Evolutionary conservation across 2,113 vertebrate species (phyloP).

Genomic region (Spermophilus dauricus): DNA sequence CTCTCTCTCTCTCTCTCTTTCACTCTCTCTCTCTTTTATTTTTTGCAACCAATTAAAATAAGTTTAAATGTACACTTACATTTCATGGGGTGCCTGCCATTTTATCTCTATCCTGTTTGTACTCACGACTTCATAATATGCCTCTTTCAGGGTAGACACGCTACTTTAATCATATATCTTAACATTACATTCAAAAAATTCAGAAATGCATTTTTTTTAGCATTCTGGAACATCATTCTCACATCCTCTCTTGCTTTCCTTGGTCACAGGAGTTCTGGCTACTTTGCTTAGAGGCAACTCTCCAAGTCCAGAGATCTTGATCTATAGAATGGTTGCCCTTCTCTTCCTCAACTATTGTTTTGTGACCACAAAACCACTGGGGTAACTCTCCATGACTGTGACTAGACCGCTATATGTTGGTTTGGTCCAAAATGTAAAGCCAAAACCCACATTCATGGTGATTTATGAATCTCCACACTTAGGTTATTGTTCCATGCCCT

Average conservation of each 20-base stretch:
- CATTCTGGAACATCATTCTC: background rate
- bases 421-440: background rate
- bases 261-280: background rate
- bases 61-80: constrained; percentile 51
- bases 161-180: background rate
- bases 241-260: background rate
- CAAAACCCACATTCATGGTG: background rate
- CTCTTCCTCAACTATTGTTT: background rate
- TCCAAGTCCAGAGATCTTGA: background rate
- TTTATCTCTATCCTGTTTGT: constrained; percentile 9
- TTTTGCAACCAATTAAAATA: constrained; percentile 50
- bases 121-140: background rate
- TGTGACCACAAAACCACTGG: background rate
- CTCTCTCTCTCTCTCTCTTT: constrained; percentile 37
- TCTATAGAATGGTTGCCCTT: background rate
- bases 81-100: constrained; percentile 63
- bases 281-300: background rate
- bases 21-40: constrained; percentile 42
- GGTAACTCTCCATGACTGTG: background rate
- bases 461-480: background rate
- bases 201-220: background rate
- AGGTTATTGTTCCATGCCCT: background rate
- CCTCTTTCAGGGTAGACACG: background rate
- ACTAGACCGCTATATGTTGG: background rate
- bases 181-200: background rate